phyloP scores from a whole-genome alignment of 2,797 vertebrate species.

The Falco berigora region DNA sequence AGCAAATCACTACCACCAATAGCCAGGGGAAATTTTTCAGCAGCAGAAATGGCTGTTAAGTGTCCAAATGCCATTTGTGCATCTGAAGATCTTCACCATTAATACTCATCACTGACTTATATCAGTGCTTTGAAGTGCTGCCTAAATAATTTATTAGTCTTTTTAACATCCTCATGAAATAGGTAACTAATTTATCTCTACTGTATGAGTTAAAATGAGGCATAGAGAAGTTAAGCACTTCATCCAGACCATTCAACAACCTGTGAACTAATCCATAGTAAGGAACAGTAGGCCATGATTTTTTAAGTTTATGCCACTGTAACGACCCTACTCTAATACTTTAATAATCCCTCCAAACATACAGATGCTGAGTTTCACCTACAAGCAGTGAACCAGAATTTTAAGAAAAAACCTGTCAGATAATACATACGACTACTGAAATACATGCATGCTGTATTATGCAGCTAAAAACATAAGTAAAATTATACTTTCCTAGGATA shows the following conservation, averaged over 20 bases:
- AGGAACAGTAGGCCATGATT: background rate
- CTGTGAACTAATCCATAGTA: background rate
- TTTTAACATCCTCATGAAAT: background rate
- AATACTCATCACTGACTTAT: background rate
- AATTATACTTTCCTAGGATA: background rate
- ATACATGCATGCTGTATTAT: background rate
- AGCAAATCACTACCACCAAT: background rate
- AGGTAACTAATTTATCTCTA: background rate
- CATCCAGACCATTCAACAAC: background rate
- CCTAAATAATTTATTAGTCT: background rate
- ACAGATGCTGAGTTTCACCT: background rate
- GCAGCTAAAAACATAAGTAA: background rate
- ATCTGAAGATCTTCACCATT: background rate
- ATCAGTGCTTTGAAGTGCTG: background rate
- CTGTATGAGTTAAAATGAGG: background rate
- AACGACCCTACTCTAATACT: background rate
- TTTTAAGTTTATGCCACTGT: background rate
- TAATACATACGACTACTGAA: background rate
- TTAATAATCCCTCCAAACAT: background rate
- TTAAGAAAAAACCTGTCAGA: background rate
- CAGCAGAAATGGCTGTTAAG: background rate
- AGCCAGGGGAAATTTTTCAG: background rate
- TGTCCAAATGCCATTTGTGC: background rate
- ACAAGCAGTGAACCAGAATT: background rate
- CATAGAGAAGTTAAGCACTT: background rate